Conservation (phyloP, 1,140 invertebrate genomes). For the Caerostris extrusa region DNA sequence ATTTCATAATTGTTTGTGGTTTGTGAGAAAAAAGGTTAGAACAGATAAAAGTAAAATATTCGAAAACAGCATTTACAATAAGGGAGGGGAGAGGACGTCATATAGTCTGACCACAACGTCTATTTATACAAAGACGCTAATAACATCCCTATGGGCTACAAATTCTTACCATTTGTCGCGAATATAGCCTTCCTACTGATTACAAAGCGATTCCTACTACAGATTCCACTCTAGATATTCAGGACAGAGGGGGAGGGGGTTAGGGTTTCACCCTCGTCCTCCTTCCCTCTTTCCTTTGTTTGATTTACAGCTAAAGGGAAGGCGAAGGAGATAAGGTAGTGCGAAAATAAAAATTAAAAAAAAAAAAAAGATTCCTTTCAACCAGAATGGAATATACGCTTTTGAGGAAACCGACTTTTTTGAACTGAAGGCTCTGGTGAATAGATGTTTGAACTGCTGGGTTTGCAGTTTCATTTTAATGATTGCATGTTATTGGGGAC, state of each 20-base stretch:
- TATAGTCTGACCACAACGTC: not conserved
- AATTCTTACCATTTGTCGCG: conserved; percentile 43
- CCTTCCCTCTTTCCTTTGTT: conserved; percentile 33
- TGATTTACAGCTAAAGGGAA: conserved; percentile 37
- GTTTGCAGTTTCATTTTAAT: not conserved
- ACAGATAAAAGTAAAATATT: not conserved
- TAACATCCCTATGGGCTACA: conserved; percentile 19
- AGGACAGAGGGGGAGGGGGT: not conserved
- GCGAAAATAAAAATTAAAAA: conserved; percentile 7
- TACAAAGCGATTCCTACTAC: conserved; percentile 71
- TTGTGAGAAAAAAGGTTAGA: conserved; percentile 11
- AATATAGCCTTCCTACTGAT: conserved; percentile 36
- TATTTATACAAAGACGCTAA: conserved; percentile 43
- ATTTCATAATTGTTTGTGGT: not conserved
- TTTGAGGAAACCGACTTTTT: conserved; percentile 26
- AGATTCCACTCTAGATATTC: conserved; percentile 58
- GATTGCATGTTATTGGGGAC: not conserved
- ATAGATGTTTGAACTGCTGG: not conserved
- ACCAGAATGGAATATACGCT: not conserved
- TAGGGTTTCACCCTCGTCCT: not conserved
- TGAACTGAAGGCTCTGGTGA: not conserved
- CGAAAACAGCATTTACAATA: conserved; percentile 30
- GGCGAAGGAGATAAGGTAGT: not conserved
- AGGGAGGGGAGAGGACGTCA: not conserved
- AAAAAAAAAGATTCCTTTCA: not conserved